A percentile compares a stretch with the other conserved stretches of the same genome.
Conservation (phyloP, 2,797 vertebrate species). For the Phrynocephalus guinanensis region DNA sequence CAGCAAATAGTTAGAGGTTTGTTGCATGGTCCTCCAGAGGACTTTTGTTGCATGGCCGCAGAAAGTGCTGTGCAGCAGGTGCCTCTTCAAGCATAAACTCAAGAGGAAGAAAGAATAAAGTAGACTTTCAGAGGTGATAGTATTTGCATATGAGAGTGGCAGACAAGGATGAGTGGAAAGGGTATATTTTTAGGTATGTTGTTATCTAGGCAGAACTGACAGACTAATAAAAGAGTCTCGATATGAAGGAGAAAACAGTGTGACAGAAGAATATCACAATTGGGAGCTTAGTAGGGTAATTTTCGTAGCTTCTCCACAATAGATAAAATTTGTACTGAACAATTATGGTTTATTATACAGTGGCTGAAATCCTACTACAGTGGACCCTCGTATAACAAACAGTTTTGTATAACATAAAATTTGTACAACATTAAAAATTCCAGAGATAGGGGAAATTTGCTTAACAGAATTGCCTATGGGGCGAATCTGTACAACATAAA, state of each 20-base stretch:
- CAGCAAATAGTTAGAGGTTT: neutral
- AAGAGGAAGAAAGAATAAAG: conserved; percentile 10
- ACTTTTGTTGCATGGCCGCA: neutral
- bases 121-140: neutral
- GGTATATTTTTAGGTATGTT: neutral
- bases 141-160: neutral
- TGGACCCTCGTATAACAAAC: no score
- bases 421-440: no score
- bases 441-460: no score
- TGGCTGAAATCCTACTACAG: no score
- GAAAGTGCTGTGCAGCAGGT: neutral
- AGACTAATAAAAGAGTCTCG: neutral
- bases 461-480: no score
- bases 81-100: neutral
- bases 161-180: conserved; percentile 19
- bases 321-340: conserved; percentile 23
- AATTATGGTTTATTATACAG: neutral
- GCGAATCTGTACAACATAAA: no score
- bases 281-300: neutral
- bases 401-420: no score
- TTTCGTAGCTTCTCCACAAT: neutral
- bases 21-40: neutral
- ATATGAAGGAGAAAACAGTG: neutral
- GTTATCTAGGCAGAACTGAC: conserved; percentile 16
- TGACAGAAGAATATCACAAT: neutral